Evolutionary conservation across 2,888 invertebrate genomes (phyloP).

Genomic region (Heliconius ethilla): DNA sequence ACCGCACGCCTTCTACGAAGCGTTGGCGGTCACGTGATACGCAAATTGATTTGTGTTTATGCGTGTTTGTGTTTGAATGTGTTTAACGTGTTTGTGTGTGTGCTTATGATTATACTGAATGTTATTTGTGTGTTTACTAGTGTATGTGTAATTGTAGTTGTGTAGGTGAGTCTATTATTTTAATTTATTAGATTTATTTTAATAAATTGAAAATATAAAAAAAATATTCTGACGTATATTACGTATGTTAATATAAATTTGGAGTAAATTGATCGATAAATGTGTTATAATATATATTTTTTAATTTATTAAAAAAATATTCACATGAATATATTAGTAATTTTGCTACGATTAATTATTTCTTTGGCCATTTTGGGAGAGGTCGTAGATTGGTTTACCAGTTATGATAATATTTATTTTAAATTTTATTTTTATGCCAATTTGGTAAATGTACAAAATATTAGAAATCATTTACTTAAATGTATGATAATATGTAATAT

Average conservation of each 20-base stretch:
- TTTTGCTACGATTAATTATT: not conserved
- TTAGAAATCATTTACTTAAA: not conserved
- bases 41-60: constrained; percentile 59
- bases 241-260: too few species aligned
- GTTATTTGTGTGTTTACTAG: constrained; percentile 15
- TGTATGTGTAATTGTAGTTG: constrained; percentile 31
- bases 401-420: not conserved
- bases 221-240: not conserved
- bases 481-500: too few species aligned
- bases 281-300: too few species aligned
- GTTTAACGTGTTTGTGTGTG: constrained; percentile 48
- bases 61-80: constrained; percentile 40
- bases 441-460: not conserved
- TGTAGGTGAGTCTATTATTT: constrained; percentile 4
- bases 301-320: too few species aligned
- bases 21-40: constrained; percentile 62
- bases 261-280: too few species aligned
- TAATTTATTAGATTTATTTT: not conserved
- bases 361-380: not conserved
- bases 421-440: not conserved
- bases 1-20: constrained; percentile 72
- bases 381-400: not conserved
- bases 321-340: too few species aligned
- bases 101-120: not conserved
- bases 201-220: not conserved